A percentile compares a stretch with the other conserved stretches of the same genome.
Evolutionary conservation across 2,113 vertebrate species (phyloP).

Genomic region (cattle (Bos taurus)): ARS-UCD2.0 NC_037338.1:105694001-105694500

Average conservation of each 20-base stretch:
- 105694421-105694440: not conserved
- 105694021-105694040: rapidly evolving
- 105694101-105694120: rapidly evolving
- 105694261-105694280: not conserved
- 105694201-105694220: not conserved
- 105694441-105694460: not conserved
- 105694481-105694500: not conserved
- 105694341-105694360: not conserved
- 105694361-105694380: not conserved
- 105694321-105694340: rapidly evolving
- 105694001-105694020: rapidly evolving
- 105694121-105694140: not conserved
- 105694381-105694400: not conserved
- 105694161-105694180: rapidly evolving
- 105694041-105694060: rapidly evolving
- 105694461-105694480: rapidly evolving
- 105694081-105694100: not conserved
- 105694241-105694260: rapidly evolving
- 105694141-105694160: not conserved
- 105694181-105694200: not conserved
- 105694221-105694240: not conserved
- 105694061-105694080: rapidly evolving
- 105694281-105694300: rapidly evolving
- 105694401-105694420: rapidly evolving
- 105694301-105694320: rapidly evolving